These are phyloP conservation scores for Aricia artaxerxes DNA, from an alignment of 2,888 invertebrate species.

Conservation along the genomic window DNA sequence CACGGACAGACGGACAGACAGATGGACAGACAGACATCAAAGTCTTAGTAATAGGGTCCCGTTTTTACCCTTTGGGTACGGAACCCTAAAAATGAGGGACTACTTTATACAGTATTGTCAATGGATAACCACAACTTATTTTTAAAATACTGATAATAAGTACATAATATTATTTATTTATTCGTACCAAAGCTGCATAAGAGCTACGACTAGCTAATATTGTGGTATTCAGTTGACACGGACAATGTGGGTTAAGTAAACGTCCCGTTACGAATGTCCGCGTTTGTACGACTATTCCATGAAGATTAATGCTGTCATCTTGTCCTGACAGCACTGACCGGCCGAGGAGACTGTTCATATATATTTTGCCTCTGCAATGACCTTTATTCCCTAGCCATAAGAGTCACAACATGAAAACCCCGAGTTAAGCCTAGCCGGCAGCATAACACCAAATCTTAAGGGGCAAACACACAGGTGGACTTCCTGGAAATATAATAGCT, in stretches of 20 bases:
- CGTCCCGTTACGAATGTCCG: conserved; percentile 61
- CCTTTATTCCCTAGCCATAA: not conserved
- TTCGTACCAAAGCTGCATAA: not conserved
- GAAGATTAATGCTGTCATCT: conserved; percentile 73
- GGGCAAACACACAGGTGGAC: not conserved
- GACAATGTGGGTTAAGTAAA: conserved; percentile 52
- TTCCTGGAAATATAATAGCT: not conserved
- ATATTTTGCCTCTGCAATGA: not conserved
- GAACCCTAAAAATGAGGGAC: too few species aligned
- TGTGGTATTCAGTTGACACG: conserved; percentile 3
- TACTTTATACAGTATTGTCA: too few species aligned
- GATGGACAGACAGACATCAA: too few species aligned
- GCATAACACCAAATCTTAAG: conserved; percentile 9
- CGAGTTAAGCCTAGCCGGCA: not conserved
- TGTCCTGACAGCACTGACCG: conserved; percentile 58
- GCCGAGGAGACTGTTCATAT: conserved; percentile 12
- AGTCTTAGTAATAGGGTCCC: too few species aligned
- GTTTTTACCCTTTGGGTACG: too few species aligned
- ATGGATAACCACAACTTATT: too few species aligned
- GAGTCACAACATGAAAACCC: not conserved
- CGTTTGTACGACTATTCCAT: conserved; percentile 64
- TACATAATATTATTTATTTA: not conserved
- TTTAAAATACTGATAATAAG: too few species aligned
- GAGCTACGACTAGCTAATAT: conserved; percentile 6
- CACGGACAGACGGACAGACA: too few species aligned